phyloP scores from a whole-genome alignment of 2,888 invertebrate species.

The Drosophila rubida region DNA sequence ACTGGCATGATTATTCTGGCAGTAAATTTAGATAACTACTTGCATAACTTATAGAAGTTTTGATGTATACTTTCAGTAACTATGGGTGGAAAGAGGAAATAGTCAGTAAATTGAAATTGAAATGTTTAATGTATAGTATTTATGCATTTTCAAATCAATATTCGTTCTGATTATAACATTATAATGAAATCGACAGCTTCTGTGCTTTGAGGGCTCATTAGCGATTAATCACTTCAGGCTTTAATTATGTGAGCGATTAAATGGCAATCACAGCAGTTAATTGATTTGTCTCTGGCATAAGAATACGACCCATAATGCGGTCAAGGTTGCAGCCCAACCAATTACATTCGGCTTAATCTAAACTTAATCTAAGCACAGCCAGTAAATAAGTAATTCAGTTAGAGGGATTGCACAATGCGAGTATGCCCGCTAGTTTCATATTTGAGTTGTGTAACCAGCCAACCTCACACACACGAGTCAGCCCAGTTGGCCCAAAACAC shows the following conservation, averaged over 20 bases:
- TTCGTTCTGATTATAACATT: no score
- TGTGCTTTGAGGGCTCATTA: neutral
- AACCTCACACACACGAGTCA: conserved; percentile 18
- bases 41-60: no score
- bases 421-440: conserved; percentile 1
- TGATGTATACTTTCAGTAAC: no score
- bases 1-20: neutral
- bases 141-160: no score
- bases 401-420: conserved; percentile 23
- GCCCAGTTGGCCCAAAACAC: conserved; percentile 18
- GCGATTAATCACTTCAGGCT: neutral
- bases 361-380: conserved; percentile 36
- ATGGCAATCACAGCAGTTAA: neutral
- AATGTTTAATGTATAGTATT: no score
- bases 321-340: conserved; percentile 34
- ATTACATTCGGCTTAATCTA: conserved; percentile 34
- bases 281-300: neutral
- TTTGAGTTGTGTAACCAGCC: conserved; percentile 41
- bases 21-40: no score
- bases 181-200: neutral
- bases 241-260: conserved; percentile 1
- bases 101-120: no score
- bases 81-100: no score
- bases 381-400: conserved; percentile 26
- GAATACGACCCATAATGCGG: conserved; percentile 1